Percentiles rank a stretch among this genome's conserved stretches.
These are phyloP conservation scores for Apotomis capreana DNA, from an alignment of 2,888 invertebrate genomes.

Conservation along the genomic window DNA sequence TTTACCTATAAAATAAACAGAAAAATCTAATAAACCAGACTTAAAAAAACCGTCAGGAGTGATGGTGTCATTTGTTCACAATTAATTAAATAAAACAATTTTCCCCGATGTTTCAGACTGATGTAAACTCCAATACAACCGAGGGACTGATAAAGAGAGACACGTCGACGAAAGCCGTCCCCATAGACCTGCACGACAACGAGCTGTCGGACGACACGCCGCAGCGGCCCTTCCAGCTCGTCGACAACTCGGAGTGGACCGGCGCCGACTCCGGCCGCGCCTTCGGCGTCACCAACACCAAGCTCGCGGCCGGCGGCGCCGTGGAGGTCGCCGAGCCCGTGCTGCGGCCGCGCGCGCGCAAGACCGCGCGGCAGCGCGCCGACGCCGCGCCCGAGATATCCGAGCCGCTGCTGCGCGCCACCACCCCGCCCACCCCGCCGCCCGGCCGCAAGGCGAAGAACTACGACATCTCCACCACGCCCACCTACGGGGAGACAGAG, in stretches of 20 bases:
- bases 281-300: slow-evolving; percentile 83
- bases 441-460: slow-evolving; percentile 73
- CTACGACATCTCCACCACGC: slow-evolving; percentile 73
- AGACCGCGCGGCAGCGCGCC: slow-evolving; percentile 79
- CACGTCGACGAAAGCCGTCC: slow-evolving; percentile 60
- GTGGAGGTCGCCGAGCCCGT: slow-evolving; percentile 90
- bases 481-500: slow-evolving; percentile 64
- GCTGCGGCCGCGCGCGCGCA: slow-evolving; percentile 84
- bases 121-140: slow-evolving; percentile 56
- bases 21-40: too few relatives aligned
- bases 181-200: slow-evolving; percentile 70
- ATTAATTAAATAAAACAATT: neutral
- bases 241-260: slow-evolving; percentile 80
- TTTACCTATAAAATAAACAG: too few relatives aligned
- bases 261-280: slow-evolving; percentile 84
- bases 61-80: too few relatives aligned
- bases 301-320: slow-evolving; percentile 71
- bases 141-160: slow-evolving; percentile 53
- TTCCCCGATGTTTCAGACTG: slow-evolving; percentile 54
- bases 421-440: slow-evolving; percentile 63
- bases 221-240: slow-evolving; percentile 67
- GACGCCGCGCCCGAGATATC: slow-evolving; percentile 84
- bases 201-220: slow-evolving; percentile 73
- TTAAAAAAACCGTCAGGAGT: too few relatives aligned
- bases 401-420: slow-evolving; percentile 85